Base-by-base conservation (phyloP, 1,140 invertebrate species). In the Heliconius eleuchia region DNA sequence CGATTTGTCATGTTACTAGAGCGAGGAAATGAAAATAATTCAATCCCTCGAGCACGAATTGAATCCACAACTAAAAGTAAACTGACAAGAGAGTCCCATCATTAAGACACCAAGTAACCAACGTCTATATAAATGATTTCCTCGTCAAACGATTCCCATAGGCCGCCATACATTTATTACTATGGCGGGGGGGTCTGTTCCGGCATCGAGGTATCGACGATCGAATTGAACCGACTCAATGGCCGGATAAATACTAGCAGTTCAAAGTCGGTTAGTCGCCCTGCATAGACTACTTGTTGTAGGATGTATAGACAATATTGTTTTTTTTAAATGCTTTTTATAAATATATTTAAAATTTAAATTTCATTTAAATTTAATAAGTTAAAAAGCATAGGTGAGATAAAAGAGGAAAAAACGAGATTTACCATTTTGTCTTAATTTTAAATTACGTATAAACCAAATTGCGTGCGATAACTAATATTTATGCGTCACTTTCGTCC, bases 251-350 rank as follows among this genome's bases (percentile, higher is more conserved):
- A 80, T 76, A 66, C 60, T 66, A 13, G n/a, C 23, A 79, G 81
- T 80, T 82, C 81, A 74, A 79, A 79, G 71, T 74, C 77, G 77
- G 77, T 74, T 79, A 79, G 77, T 82, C 77, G 77, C 74, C 77
- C 60, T 73, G 57, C 71, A 76, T 76, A 82, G 80, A 74, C 70
- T 72, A 11, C 27, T 39, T 27, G 7, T 50, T 30, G 18, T 46
- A 39, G 55, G 77, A 27, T 27, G 11, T 16, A 16, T 66, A 27
- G 60, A 23, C 9, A 30, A n/a, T 27, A 30, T 30, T 66, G 60
- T 30, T 9, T 30, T 52, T 30, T 52, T 52, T 52, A 52, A 52
- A 52, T 18, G 50, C 39, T 11, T 42, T 2, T 42, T 42, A 2
- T 42, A 11, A 42, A 3, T 42, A 42, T 42, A 42, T 42, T 42